Base-by-base conservation (phyloP, 2,797 vertebrate species). In the Hafferia zeledoni region DNA sequence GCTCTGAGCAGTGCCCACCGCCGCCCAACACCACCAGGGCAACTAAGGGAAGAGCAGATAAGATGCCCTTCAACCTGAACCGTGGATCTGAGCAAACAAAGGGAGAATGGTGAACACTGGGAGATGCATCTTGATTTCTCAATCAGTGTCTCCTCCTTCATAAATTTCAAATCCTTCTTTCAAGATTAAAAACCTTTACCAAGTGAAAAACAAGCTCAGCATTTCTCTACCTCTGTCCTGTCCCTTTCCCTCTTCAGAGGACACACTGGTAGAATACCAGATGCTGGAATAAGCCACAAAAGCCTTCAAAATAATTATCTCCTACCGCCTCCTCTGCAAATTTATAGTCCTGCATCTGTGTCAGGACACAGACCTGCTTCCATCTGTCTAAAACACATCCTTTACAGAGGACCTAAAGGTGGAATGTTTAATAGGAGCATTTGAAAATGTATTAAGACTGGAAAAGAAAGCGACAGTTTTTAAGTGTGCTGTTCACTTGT, bases 171-270 rank as follows among this genome's bases (percentile, higher is more conserved):
- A 79, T 53, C 43, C 53, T 87, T 94, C 84, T 89, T 83, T 83
- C 80, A 91, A 87, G 56, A 95, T 60, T 74, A 83, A 92, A 92
- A 92, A 47, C 17, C 77, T 84, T 77, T 50, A 88, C 56, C 25
- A 67, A 89, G 69, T 41, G 35, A 91, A 94, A 93, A 94, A 85
- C 61, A 78, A 92, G 75, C 53, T 91, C 79, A 92, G 82, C 65
- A 56, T 68, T 94, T 95, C 82, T 52, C 64, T 39, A 86, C 27
- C 39, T 92, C 27, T 9, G 63, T 67, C 63, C 61, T 49, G 46
- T 53, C 74, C 80, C 81, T 30, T 72, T 52, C 28, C 8, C 46
- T 90, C 74, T 81, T 91, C 75, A 47, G 41, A 80, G 39, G 61
- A 44, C 30, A 46, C 28, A 39, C 24, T 9, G 1, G 57, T 69